These are phyloP conservation scores for Tachycineta bicolor DNA, from an alignment of 2,113 vertebrate genomes.

Conservation along the genomic window DNA sequence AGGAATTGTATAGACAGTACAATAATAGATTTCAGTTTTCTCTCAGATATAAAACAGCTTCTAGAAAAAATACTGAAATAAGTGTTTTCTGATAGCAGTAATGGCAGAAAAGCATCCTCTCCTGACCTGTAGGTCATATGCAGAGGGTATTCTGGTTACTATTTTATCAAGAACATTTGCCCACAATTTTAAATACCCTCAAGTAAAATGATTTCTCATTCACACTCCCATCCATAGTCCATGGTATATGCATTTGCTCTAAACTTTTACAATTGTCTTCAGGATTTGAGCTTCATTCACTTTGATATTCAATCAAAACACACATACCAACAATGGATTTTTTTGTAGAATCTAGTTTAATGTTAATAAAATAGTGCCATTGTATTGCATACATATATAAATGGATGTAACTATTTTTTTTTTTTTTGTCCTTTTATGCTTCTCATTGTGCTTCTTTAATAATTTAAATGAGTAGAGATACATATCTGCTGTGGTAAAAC, in stretches of 20 bases:
- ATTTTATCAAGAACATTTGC: background rate
- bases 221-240: background rate
- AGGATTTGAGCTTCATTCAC: background rate
- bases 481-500: background rate
- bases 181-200: background rate
- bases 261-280: background rate
- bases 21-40: conserved; percentile 10
- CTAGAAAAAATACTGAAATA: conserved; percentile 21
- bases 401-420: accelerated
- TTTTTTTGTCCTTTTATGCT: background rate
- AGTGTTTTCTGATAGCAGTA: background rate
- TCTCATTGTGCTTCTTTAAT: background rate
- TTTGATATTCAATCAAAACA: background rate
- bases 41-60: background rate
- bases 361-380: background rate
- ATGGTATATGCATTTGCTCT: background rate
- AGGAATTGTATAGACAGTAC: background rate
- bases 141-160: background rate
- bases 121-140: background rate
- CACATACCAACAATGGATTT: background rate
- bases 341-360: background rate
- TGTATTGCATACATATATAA: background rate
- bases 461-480: background rate
- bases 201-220: background rate
- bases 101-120: background rate